Conservation (phyloP, 2,888 invertebrate species). For the Nomada hirtipes region DNA sequence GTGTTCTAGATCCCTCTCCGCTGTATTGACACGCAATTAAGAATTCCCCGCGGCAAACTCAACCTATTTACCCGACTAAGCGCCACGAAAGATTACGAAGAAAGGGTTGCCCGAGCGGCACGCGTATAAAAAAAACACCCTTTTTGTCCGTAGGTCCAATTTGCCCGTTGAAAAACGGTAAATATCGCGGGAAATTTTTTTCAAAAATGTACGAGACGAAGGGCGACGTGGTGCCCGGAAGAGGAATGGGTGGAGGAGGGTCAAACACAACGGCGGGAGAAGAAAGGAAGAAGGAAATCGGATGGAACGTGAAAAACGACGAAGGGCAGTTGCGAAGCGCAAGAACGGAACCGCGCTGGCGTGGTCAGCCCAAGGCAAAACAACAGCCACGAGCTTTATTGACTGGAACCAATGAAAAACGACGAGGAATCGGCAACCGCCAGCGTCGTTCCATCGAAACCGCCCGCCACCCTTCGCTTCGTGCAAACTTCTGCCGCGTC, state of each 20-base stretch:
- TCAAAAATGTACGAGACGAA: neutral
- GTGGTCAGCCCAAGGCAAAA: slow-evolving; percentile 79
- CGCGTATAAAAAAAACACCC: too few species aligned
- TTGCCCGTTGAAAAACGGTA: slow-evolving; percentile 14
- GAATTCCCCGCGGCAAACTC: neutral
- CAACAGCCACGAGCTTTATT: slow-evolving; percentile 80
- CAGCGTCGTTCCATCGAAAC: slow-evolving; percentile 50
- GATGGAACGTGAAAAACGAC: slow-evolving; percentile 57
- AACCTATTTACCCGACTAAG: neutral
- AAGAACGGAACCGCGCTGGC: slow-evolving; percentile 76
- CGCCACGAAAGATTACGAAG: neutral
- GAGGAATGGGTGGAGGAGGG: neutral
- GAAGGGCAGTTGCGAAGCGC: slow-evolving; percentile 67
- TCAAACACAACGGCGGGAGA: slow-evolving; percentile 12
- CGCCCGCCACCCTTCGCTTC: slow-evolving; percentile 55
- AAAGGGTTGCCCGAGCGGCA: neutral
- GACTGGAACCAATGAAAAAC: slow-evolving; percentile 81
- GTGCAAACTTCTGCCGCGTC: slow-evolving; percentile 64
- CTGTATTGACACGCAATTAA: neutral
- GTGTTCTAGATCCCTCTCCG: neutral
- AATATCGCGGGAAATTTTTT: slow-evolving; percentile 28
- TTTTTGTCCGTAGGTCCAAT: slow-evolving; percentile 11
- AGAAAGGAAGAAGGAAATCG: slow-evolving; percentile 48
- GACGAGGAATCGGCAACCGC: slow-evolving; percentile 69
- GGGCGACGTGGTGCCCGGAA: neutral